Base-by-base conservation (phyloP, 2,888 invertebrate genomes). In the Melikaiella ostensackeni region DNA sequence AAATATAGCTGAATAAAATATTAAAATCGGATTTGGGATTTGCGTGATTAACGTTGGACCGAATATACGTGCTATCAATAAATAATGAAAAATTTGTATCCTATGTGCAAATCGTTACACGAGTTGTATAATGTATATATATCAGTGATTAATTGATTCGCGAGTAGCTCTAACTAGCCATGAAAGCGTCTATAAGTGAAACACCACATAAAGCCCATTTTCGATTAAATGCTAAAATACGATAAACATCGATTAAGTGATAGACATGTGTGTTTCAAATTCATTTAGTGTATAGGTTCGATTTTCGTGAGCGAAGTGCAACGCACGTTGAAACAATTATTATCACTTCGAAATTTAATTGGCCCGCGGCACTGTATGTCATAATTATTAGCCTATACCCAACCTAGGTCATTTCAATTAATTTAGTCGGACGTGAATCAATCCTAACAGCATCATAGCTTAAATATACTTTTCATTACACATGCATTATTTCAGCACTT, bases 171-270 rank as follows among this genome's bases (percentile, higher is more conserved):
- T 50, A 30, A 70, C 27, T 50, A 70, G 50, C 27, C 50, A 70
- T 70, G 19, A 70, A 50, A 70, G 19, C 70, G n/a, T 9, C 50
- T 27, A 24, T n/a, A 30, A 16, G 42, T 70, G 30, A 70, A 50
- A 70, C n/a, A 50, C 46, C 70, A 50, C 30, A 50, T 50, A 50
- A 50, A 50, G 21, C 46, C 70, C 70, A 70, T 70, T 70, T 70
- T 50, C 70, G 50, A 42, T 70, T 70, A 70, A 70, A 70, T 27
- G 70, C 27, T 70, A 70, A 70, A 70, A 70, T 70, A 50, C 70
- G 70, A 70, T 70, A 70, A 70, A 70, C 42, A 42, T 70, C 46
- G 50, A 70, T 50, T 70, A 30, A 70, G 46, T 70, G 70, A 70
- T 70, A 50, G 46, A 30, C 50, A 33, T 70, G 70, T 30, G 46